Evolutionary conservation across 30 jellyfish, hydroid and myxozoan species (phyloP).

Genomic region (Cassiopea xamachana): DNA sequence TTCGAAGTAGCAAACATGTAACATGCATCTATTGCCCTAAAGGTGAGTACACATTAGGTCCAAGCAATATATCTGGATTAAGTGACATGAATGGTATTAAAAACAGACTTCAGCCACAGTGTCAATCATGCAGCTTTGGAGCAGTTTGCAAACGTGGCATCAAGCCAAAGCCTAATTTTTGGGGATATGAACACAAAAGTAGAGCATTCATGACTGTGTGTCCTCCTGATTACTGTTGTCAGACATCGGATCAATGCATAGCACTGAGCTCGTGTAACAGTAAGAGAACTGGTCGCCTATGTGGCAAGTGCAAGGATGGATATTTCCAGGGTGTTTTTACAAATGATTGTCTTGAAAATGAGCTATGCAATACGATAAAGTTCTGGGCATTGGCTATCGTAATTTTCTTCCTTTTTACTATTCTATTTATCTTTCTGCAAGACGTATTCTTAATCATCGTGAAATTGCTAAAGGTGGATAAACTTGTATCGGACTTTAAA

Average conservation of each 20-base stretch:
- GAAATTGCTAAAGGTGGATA: background rate
- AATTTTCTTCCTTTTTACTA: background rate
- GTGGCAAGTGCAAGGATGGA: slow-evolving; percentile 15
- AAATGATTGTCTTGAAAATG: background rate
- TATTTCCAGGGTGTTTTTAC: slow-evolving; percentile 12
- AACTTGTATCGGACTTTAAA: background rate
- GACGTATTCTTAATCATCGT: slow-evolving; percentile 9
- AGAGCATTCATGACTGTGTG: slow-evolving; percentile 1
- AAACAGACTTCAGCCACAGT: background rate
- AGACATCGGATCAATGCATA: background rate
- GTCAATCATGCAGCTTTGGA: slow-evolving; percentile 29
- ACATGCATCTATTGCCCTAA: background rate
- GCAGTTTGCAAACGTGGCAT: slow-evolving; percentile 14
- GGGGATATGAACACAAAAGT: slow-evolving; percentile 12
- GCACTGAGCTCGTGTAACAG: slow-evolving; percentile 22
- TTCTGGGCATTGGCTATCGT: slow-evolving; percentile 3
- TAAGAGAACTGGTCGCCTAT: slow-evolving; percentile 20
- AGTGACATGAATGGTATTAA: background rate
- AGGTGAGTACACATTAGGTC: background rate
- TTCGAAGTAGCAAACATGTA: too few species aligned
- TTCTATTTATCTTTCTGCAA: slow-evolving; percentile 7
- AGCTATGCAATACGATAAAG: background rate
- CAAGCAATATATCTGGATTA: background rate
- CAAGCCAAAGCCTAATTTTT: slow-evolving; percentile 15
- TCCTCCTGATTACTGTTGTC: slow-evolving; percentile 47